Percentiles rank a stretch among this genome's conserved stretches.
These are phyloP conservation scores for Cygnus atratus DNA, from an alignment of 2,113 vertebrate genomes.

Conservation along the genomic window DNA sequence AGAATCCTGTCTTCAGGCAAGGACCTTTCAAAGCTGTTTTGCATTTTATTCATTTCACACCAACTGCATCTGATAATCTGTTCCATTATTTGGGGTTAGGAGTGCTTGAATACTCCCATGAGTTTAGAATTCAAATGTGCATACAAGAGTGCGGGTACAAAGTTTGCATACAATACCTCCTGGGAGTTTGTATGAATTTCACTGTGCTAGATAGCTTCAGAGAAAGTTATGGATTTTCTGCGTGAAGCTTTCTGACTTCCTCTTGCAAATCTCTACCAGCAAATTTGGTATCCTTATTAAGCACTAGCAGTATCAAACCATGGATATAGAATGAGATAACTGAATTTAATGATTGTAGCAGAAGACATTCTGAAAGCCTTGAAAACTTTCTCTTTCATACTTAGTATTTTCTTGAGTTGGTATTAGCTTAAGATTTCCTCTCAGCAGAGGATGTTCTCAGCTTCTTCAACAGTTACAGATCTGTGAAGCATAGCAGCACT, in stretches of 20 bases:
- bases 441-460: not conserved
- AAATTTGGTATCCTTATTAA: not conserved
- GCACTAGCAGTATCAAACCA: not conserved
- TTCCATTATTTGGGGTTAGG: slow-evolving; percentile 54
- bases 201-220: not conserved
- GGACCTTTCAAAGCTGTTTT: slow-evolving; percentile 52
- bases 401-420: not conserved
- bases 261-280: not conserved
- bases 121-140: slow-evolving; percentile 55
- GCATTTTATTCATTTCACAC: slow-evolving; percentile 69
- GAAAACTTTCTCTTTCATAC: not conserved
- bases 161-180: slow-evolving; percentile 4
- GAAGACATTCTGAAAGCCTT: not conserved
- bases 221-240: not conserved
- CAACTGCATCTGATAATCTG: slow-evolving; percentile 56
- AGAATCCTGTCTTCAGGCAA: slow-evolving; percentile 49
- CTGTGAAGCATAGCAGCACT: not conserved
- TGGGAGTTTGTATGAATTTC: not conserved
- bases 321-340: not conserved
- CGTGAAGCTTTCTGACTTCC: not conserved
- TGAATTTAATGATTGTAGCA: not conserved
- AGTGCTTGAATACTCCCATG: slow-evolving; percentile 27
- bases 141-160: not conserved
- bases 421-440: not conserved
- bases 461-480: not conserved